phyloP scores from a whole-genome alignment of 2,888 invertebrate genomes.

The Macrophya annulata region DNA sequence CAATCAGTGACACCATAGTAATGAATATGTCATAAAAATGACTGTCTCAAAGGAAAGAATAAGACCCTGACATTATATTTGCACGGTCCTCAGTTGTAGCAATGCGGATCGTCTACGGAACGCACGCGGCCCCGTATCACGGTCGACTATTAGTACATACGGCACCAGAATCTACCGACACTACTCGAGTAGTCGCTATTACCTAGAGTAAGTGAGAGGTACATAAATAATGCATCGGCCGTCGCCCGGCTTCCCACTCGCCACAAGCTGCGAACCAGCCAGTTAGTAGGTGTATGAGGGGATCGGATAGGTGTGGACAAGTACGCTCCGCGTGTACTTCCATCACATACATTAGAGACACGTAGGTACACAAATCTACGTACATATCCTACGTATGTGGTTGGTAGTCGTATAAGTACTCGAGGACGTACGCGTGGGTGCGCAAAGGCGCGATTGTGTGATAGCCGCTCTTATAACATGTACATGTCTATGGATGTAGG shows the following conservation, averaged over 20 bases:
- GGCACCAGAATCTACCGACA: constrained; percentile 34
- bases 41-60: not conserved
- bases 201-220: constrained; percentile 63
- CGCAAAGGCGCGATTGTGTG: constrained; percentile 28
- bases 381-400: not conserved
- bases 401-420: not conserved
- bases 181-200: constrained; percentile 34
- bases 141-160: constrained; percentile 43
- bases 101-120: not conserved
- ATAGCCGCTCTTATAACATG: constrained; percentile 8
- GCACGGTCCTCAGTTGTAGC: not conserved
- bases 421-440: constrained; percentile 40
- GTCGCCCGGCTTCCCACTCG: constrained; percentile 66
- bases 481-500: not conserved
- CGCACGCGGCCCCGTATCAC: constrained; percentile 5
- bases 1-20: no score
- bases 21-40: not conserved
- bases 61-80: not conserved
- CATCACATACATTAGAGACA: not conserved
- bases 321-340: constrained; percentile 33
- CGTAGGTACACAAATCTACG: not conserved
- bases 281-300: constrained; percentile 26
- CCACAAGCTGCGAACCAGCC: constrained; percentile 55
- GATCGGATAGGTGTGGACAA: constrained; percentile 54
- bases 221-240: constrained; percentile 75